Evolutionary conservation across 2,113 vertebrate species (phyloP).

Genomic region (Malaclemys terrapin): DNA sequence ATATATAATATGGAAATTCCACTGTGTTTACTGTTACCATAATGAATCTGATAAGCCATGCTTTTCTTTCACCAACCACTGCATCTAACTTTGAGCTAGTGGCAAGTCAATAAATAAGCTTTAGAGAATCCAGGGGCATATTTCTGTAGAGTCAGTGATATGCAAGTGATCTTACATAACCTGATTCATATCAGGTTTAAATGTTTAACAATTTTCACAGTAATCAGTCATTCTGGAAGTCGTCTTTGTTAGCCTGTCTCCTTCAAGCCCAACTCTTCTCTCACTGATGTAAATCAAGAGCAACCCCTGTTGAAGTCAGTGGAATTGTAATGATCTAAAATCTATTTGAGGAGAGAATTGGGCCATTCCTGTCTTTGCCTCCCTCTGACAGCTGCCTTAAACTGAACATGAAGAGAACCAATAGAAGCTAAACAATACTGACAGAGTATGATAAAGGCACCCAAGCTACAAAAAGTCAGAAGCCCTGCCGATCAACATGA

Average conservation of each 20-base stretch:
- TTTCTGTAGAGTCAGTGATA: not conserved
- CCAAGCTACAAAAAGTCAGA: not conserved
- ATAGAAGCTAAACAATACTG: not conserved
- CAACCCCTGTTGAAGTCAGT: not conserved
- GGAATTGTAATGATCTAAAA: not conserved
- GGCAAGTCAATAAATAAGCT: not conserved
- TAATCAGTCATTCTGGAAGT: not conserved
- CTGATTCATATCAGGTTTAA: not conserved
- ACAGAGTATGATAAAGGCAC: not conserved
- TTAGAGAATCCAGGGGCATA: not conserved
- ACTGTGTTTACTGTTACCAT: not conserved
- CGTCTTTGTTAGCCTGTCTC: not conserved
- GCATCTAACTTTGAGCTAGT: not conserved
- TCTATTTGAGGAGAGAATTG: not conserved
- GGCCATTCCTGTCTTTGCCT: not conserved
- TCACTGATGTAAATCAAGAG: not conserved
- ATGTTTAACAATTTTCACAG: constrained; percentile 45
- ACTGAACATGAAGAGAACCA: not conserved
- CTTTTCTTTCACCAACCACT: not conserved
- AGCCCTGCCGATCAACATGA: not conserved
- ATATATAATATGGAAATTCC: not conserved
- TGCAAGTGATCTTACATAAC: not conserved
- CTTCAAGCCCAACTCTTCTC: not conserved
- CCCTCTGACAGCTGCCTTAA: not conserved
- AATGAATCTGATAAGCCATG: not conserved